Evolutionary conservation across 2,113 vertebrate genomes (phyloP).

Genomic region (Poecilia latipinna): DNA sequence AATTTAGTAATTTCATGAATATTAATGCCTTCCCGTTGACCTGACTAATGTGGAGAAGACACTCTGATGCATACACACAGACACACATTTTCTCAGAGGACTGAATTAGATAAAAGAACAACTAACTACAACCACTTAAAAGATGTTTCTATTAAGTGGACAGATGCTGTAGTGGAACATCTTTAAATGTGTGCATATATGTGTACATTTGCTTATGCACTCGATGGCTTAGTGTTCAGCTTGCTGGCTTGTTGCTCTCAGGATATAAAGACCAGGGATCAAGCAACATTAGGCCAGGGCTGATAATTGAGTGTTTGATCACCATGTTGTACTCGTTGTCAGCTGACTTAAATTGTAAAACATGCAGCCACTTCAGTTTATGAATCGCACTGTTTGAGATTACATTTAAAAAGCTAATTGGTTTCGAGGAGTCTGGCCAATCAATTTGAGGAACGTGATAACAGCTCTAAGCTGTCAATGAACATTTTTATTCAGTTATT

Average conservation of each 20-base stretch:
- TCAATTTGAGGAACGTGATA: too few species aligned
- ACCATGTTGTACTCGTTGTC: too few species aligned
- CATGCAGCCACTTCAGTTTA: too few species aligned
- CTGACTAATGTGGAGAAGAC: slow-evolving; percentile 44
- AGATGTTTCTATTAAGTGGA: not conserved
- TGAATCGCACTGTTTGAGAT: too few species aligned
- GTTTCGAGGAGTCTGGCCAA: too few species aligned
- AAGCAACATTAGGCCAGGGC: not conserved
- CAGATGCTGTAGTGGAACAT: not conserved
- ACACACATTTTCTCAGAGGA: slow-evolving; percentile 14
- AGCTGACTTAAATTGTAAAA: too few species aligned
- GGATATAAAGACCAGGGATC: not conserved
- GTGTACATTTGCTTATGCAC: too few species aligned
- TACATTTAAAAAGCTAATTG: too few species aligned
- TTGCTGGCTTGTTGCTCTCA: not conserved
- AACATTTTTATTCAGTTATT: too few species aligned
- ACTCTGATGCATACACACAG: slow-evolving; percentile 9
- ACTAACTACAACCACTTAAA: slow-evolving; percentile 6
- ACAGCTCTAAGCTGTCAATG: too few species aligned
- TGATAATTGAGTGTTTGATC: not conserved
- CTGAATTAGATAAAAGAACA: slow-evolving; percentile 1
- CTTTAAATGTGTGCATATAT: not conserved
- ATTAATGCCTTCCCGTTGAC: slow-evolving; percentile 65
- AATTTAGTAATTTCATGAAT: slow-evolving; percentile 71
- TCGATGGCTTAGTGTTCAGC: not conserved